A percentile compares a stretch with the other conserved stretches of the same genome.
Evolutionary conservation across 2,113 vertebrate genomes (phyloP).

Genomic region (Leptodactylus fuscus): DNA sequence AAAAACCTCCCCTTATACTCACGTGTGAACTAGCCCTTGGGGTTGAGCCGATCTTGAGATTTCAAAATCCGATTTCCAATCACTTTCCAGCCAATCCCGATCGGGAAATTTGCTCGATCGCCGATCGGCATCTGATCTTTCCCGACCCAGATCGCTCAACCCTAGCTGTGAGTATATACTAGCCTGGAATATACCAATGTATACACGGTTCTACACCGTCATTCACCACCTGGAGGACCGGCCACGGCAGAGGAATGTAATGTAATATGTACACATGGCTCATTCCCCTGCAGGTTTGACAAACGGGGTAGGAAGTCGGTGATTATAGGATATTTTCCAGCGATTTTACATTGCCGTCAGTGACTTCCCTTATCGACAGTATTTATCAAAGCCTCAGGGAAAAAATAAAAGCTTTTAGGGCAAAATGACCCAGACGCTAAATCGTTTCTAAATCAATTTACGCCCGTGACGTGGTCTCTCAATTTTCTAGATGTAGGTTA

Average conservation of each 20-base stretch:
- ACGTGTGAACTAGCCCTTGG: too few species aligned
- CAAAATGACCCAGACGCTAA: neutral
- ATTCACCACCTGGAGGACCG: neutral
- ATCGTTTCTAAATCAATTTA: conserved; percentile 51
- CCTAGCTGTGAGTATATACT: too few species aligned
- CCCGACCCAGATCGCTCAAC: too few species aligned
- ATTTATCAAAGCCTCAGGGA: conserved; percentile 36
- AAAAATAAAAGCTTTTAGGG: conserved; percentile 46
- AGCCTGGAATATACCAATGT: too few species aligned
- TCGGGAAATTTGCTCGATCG: too few species aligned
- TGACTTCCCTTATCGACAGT: conserved; percentile 27
- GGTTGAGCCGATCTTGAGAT: too few species aligned
- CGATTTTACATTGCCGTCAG: conserved; percentile 12
- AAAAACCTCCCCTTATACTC: too few species aligned
- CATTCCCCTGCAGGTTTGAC: conserved; percentile 37
- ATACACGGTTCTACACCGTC: neutral
- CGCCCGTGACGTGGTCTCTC: neutral
- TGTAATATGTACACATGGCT: conserved; percentile 28
- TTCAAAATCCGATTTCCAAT: too few species aligned
- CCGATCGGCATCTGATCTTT: too few species aligned
- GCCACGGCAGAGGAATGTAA: conserved; percentile 29
- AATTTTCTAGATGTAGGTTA: conserved; percentile 21
- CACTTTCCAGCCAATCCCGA: too few species aligned
- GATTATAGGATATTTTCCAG: conserved; percentile 43
- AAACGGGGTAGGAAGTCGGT: conserved; percentile 27